phyloP scores from a whole-genome alignment of 2,797 vertebrate species.

The Girardinus metallicus region DNA sequence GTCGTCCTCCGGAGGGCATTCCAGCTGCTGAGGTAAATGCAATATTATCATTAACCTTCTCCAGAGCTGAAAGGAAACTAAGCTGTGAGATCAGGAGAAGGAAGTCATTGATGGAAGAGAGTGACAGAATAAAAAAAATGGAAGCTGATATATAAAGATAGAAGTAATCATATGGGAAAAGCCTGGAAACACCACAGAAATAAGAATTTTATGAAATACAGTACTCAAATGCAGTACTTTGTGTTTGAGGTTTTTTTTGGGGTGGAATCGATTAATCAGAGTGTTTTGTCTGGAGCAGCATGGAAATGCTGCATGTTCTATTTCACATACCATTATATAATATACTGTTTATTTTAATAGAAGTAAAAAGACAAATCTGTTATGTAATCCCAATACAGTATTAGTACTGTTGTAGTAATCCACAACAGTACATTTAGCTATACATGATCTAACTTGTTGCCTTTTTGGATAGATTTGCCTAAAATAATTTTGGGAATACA shows the following conservation, averaged over 20 bases:
- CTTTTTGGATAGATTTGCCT: not conserved
- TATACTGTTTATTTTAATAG: not conserved
- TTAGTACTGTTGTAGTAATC: not conserved
- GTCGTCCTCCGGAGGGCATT: constrained; percentile 94
- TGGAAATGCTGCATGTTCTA: not conserved
- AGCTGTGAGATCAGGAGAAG: constrained; percentile 11
- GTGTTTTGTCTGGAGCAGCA: not conserved
- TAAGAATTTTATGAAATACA: constrained; percentile 36
- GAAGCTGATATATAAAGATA: constrained; percentile 16
- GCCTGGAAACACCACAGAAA: constrained; percentile 28
- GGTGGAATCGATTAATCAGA: not conserved
- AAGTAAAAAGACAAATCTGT: not conserved
- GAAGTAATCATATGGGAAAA: constrained; percentile 39
- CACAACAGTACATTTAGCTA: not conserved
- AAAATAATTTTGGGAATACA: not conserved
- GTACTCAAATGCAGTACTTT: constrained; percentile 31
- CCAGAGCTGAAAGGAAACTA: constrained; percentile 25
- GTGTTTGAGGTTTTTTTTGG: constrained; percentile 9
- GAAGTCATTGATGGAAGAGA: constrained; percentile 3
- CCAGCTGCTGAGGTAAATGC: constrained; percentile 89
- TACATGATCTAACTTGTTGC: not conserved
- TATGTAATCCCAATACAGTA: not conserved
- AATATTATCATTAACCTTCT: constrained; percentile 18
- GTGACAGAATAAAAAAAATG: constrained; percentile 23
- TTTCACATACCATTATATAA: not conserved